Percentiles rank a stretch among this genome's conserved stretches.
Conservation (phyloP, 2,888 invertebrate genomes). For the Hydriomena furcata region DNA sequence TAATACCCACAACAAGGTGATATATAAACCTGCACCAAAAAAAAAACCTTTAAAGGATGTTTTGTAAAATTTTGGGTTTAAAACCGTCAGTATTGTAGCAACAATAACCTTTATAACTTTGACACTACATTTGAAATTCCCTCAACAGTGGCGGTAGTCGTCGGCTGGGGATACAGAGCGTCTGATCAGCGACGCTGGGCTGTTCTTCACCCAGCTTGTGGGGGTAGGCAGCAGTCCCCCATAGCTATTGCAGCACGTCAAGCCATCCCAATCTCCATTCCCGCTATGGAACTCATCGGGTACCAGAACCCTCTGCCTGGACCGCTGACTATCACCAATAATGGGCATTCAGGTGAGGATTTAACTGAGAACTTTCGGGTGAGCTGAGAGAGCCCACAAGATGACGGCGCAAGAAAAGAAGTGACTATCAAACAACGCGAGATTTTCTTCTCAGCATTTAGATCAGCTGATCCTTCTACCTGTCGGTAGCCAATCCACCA, state of each 20-base stretch:
- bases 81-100: not conserved
- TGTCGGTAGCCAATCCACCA: no score
- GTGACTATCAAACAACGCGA: no score
- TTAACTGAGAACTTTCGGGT: no score
- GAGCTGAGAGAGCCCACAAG: no score
- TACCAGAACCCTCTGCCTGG: conserved; percentile 87
- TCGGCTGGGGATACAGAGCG: conserved; percentile 85
- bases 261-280: conserved; percentile 86
- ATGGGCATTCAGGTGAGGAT: conserved; percentile 87
- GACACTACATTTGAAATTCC: conserved; percentile 14
- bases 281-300: conserved; percentile 88
- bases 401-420: no score
- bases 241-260: conserved; percentile 85
- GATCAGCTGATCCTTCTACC: no score
- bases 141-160: conserved; percentile 45
- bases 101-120: no score
- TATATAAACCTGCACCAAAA: no score
- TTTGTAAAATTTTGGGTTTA: no score
- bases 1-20: no score
- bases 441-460: no score
- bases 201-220: conserved; percentile 84
- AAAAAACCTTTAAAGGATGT: no score
- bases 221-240: conserved; percentile 87
- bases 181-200: conserved; percentile 87
- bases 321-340: conserved; percentile 86